A percentile compares a stretch with the other conserved stretches of the same genome.
Evolutionary conservation across 2,888 invertebrate species (phyloP).

Genomic region (Erebia palarica): DNA sequence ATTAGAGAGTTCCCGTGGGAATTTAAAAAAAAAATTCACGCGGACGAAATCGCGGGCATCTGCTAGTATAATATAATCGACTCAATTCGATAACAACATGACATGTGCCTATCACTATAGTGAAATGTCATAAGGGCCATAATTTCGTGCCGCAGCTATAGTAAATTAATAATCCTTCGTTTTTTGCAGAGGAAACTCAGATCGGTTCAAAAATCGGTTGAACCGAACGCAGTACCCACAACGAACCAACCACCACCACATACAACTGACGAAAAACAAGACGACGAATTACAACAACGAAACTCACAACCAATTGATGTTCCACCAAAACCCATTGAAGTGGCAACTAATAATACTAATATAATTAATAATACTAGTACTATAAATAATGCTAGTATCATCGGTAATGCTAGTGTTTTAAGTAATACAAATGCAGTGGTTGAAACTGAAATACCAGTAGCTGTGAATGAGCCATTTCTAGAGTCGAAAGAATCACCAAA

Average conservation of each 20-base stretch:
- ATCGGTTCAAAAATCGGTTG: slow-evolving; percentile 81
- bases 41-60: no score
- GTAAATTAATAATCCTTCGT: slow-evolving; percentile 19
- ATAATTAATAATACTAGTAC: background rate
- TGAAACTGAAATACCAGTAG: slow-evolving; percentile 35
- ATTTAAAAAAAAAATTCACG: no score
- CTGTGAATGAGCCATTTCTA: slow-evolving; percentile 40
- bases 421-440: background rate
- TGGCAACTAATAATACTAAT: slow-evolving; percentile 12
- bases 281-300: slow-evolving; percentile 50
- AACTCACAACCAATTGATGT: slow-evolving; percentile 26
- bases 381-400: background rate
- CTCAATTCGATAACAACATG: no score
- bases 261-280: slow-evolving; percentile 66
- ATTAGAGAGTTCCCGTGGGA: no score
- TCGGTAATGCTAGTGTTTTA: background rate
- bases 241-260: slow-evolving; percentile 41
- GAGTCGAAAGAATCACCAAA: slow-evolving; percentile 48
- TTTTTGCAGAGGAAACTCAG: slow-evolving; percentile 84
- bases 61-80: no score
- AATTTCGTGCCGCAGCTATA: no score
- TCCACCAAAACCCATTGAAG: background rate
- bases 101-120: background rate
- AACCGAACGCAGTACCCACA: slow-evolving; percentile 64
- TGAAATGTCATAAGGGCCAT: no score